Conservation (phyloP, 2,797 vertebrate genomes). For the Gambelia wislizenii region DNA sequence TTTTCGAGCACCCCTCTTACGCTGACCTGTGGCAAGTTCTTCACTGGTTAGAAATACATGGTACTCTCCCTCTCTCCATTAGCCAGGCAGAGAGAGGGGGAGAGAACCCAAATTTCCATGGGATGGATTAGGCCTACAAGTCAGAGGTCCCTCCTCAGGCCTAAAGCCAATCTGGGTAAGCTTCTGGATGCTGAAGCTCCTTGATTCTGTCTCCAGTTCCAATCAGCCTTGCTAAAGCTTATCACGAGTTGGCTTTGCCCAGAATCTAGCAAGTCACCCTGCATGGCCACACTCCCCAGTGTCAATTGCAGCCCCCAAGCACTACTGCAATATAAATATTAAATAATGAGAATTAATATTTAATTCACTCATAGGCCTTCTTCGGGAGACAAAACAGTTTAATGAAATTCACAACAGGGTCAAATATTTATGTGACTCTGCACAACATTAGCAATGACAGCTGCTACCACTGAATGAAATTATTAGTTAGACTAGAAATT, state of each 20-base stretch:
- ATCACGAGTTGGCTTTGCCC: not conserved
- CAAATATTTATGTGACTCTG: slow-evolving; percentile 10
- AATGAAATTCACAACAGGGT: slow-evolving; percentile 26
- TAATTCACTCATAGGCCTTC: slow-evolving; percentile 21
- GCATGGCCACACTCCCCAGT: not conserved
- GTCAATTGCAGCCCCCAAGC: not conserved
- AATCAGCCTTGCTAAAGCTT: not conserved
- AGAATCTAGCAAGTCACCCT: slow-evolving; percentile 1
- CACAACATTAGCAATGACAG: slow-evolving; percentile 14
- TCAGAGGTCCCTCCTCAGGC: not conserved
- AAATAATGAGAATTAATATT: slow-evolving; percentile 33
- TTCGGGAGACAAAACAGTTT: slow-evolving; percentile 25
- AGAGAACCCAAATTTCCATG: not conserved
- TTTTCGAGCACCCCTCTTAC: no score
- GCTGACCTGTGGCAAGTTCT: no score
- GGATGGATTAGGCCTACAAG: not conserved
- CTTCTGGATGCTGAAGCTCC: not conserved
- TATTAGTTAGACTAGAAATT: slow-evolving; percentile 20
- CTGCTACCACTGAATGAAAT: slow-evolving; percentile 32
- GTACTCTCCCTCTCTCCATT: not conserved
- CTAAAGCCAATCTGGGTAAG: not conserved
- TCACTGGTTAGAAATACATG: not conserved
- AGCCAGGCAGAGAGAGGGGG: not conserved
- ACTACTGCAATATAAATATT: slow-evolving; percentile 31
- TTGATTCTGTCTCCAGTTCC: not conserved